Evolutionary conservation across 2,888 invertebrate species (phyloP), one percentile per base, ranked within the genome.

Genomic region (Busseola fusca): DNA sequence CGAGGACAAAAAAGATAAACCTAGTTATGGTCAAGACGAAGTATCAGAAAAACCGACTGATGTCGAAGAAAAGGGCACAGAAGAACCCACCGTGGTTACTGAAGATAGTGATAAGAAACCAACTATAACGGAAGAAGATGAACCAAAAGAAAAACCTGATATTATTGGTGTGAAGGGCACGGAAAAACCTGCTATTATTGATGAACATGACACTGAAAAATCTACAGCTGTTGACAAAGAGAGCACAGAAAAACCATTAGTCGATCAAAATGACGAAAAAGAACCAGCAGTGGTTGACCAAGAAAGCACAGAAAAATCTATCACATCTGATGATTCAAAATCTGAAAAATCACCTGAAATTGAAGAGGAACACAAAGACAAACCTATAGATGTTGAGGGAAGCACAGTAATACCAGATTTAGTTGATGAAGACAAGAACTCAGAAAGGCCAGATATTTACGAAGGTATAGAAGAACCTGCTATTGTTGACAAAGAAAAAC

Each of bases 291-390:
- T 27, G 7, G 2, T 48, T 42, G 59, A 63, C 0, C 45, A 80
- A 25, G 65, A 73, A n/a, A 54, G 34, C 64, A 59, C 76, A 68
- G 71, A 71, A 72, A 48, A 72, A 59, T 10, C 69, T 52, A n/a
- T 57, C 14, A 37, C 18, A 3, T 45, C 50, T 56, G 68, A 58
- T 56, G 63, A 57, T 12, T 42, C 52, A 54, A 42, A 60, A 25
- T 57, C 72, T 25, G 67, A 63, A 27, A 64, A 59, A 27, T 54
- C 66, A n/a, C 57, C 40, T 12, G 54, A 45, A 30, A 59, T 58
- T 60, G 66, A 59, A 57, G 50, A 74, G 0, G 64, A 45, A n/a
- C 30, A 42, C 37, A 64, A 59, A 42, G 65, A 66, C 2, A 70
- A 65, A 65, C 64, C 74, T 18, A n/a, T 48, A 63, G 7, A 21